Evolutionary conservation across 2,888 invertebrate genomes (phyloP).

Genomic region (Epistrophella euchroma): DNA sequence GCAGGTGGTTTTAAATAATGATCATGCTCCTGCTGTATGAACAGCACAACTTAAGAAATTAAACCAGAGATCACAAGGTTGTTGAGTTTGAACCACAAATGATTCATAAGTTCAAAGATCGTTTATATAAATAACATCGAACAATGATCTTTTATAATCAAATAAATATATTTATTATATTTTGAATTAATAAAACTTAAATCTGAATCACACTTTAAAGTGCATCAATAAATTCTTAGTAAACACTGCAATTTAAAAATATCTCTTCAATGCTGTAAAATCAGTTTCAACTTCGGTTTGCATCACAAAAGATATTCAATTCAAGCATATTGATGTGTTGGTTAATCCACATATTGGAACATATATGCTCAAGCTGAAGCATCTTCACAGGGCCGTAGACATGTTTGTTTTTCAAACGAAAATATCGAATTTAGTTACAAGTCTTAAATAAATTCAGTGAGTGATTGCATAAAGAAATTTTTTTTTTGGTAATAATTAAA

Average conservation of each 20-base stretch:
- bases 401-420: not conserved
- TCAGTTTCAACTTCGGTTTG: not conserved
- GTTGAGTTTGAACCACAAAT: not conserved
- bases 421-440: too few relatives aligned
- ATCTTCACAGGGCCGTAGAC: not conserved
- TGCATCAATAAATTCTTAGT: constrained; percentile 24
- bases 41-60: not conserved
- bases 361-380: not conserved
- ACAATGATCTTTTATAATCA: constrained; percentile 3
- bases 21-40: not conserved
- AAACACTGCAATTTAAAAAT: not conserved
- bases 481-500: too few relatives aligned
- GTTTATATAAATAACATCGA: not conserved
- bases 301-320: not conserved
- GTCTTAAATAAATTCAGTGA: too few relatives aligned
- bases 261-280: not conserved
- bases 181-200: constrained; percentile 11
- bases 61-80: not conserved
- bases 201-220: constrained; percentile 2
- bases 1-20: not conserved
- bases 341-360: constrained; percentile 1
- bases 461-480: too few relatives aligned
- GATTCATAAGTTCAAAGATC: not conserved
- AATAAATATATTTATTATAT: not conserved
- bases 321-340: not conserved